Evolutionary conservation across 2,888 invertebrate genomes (phyloP).

Genomic region (Trichogramma dendrolimi): DNA sequence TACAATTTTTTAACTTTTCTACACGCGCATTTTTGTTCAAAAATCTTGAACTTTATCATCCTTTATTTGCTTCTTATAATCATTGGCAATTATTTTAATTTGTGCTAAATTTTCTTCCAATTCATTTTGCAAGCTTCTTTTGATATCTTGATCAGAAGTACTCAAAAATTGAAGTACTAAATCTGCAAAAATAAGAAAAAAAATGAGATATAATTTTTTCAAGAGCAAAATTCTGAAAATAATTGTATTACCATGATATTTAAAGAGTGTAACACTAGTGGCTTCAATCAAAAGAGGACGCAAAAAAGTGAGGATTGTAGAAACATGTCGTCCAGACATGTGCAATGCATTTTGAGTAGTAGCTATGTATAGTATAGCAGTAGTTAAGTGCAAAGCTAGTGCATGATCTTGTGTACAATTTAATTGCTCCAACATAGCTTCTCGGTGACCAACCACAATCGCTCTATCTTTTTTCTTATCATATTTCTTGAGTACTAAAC

Average conservation of each 20-base stretch:
- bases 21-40: conserved; percentile 4
- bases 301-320: conserved; percentile 71
- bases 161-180: conserved; percentile 62
- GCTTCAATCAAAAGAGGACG: conserved; percentile 66
- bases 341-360: conserved; percentile 80
- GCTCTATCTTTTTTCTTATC: conserved; percentile 85
- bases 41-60: conserved; percentile 40
- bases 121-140: conserved; percentile 55
- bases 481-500: conserved; percentile 78
- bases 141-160: conserved; percentile 53
- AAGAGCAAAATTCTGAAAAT: neutral
- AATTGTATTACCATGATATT: conserved; percentile 68
- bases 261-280: conserved; percentile 61
- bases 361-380: conserved; percentile 74
- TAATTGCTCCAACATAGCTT: conserved; percentile 75
- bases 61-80: conserved; percentile 53
- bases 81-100: conserved; percentile 57
- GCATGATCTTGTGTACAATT: conserved; percentile 72
- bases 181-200: conserved; percentile 54
- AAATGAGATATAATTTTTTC: conserved; percentile 3
- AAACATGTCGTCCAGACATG: conserved; percentile 90
- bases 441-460: conserved; percentile 73
- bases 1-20: no score
- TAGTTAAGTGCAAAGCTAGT: conserved; percentile 71
- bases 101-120: conserved; percentile 53